Conservation (phyloP, 2,888 invertebrate species). For the Epirrhoe tristata region DNA sequence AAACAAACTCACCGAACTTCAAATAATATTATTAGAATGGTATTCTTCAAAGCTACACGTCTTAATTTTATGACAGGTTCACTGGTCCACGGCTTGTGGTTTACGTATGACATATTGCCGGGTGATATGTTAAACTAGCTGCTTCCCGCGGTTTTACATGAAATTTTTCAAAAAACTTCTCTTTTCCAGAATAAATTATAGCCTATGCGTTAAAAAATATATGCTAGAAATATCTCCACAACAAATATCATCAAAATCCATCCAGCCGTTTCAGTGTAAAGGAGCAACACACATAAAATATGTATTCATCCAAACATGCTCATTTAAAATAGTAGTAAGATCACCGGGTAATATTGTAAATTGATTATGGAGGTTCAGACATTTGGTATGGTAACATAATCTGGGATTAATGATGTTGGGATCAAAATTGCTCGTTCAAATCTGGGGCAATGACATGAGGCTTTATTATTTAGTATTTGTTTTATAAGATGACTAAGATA, state of each 20-base stretch:
- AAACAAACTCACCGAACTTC: not conserved
- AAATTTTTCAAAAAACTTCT: too few relatives aligned
- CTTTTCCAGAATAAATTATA: too few relatives aligned
- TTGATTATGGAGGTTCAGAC: conserved; percentile 40
- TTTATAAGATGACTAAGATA: not conserved
- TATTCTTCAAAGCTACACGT: conserved; percentile 52
- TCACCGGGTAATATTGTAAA: conserved; percentile 29
- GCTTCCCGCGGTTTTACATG: too few relatives aligned
- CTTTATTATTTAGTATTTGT: not conserved
- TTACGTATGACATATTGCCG: conserved; percentile 43
- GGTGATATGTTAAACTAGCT: too few relatives aligned
- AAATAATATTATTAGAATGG: not conserved
- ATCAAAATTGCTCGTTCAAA: conserved; percentile 40
- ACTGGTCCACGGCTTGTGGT: conserved; percentile 43
- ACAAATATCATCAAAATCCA: too few relatives aligned
- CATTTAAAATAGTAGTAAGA: too few relatives aligned
- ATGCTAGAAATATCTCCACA: too few relatives aligned
- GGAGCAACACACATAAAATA: too few relatives aligned
- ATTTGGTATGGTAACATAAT: conserved; percentile 43
- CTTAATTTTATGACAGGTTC: conserved; percentile 52
- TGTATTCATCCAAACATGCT: too few relatives aligned
- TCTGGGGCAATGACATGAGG: conserved; percentile 3
- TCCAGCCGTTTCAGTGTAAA: too few relatives aligned
- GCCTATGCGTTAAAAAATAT: too few relatives aligned
- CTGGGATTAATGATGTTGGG: conserved; percentile 32